Percentiles rank a stretch among this genome's conserved stretches.
These are phyloP conservation scores for Tricholauxania praeusta DNA, from an alignment of 2,888 invertebrate species.

Conservation along the genomic window DNA sequence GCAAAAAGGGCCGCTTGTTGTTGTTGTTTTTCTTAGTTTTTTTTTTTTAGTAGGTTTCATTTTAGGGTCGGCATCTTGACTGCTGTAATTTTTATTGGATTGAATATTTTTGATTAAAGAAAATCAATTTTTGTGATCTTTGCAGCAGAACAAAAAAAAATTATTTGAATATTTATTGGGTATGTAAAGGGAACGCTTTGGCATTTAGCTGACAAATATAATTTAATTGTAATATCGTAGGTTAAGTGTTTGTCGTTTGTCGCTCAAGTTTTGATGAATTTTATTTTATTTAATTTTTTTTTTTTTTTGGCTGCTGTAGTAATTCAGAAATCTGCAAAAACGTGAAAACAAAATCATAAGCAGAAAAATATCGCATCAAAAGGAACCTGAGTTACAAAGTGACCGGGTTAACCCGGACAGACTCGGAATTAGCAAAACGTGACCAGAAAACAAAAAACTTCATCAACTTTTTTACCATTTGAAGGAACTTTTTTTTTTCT, in stretches of 20 bases:
- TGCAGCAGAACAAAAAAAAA: not conserved
- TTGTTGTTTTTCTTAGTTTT: not conserved
- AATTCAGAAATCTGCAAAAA: too few species aligned
- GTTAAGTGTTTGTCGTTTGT: too few species aligned
- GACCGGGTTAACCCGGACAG: too few species aligned
- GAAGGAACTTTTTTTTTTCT: too few species aligned
- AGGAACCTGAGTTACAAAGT: too few species aligned
- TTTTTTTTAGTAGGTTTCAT: conserved; percentile 15
- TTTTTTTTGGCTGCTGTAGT: not conserved
- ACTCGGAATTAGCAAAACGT: too few species aligned
- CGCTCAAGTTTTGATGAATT: not conserved
- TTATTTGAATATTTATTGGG: conserved; percentile 26
- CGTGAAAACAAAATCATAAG: too few species aligned
- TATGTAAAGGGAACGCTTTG: conserved; percentile 16
- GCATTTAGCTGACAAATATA: conserved; percentile 14
- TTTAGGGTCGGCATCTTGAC: conserved; percentile 20
- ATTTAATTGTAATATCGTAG: too few species aligned
- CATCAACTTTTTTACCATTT: too few species aligned
- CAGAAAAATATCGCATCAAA: too few species aligned
- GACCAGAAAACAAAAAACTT: too few species aligned
- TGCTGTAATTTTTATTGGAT: not conserved
- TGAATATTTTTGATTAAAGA: not conserved
- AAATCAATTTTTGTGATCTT: conserved; percentile 21
- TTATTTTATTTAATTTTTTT: too few species aligned
- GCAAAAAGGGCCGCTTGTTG: conserved; percentile 25